Conservation (phyloP, 1,140 invertebrate genomes). For the Thaumetopoea pityocampa region DNA sequence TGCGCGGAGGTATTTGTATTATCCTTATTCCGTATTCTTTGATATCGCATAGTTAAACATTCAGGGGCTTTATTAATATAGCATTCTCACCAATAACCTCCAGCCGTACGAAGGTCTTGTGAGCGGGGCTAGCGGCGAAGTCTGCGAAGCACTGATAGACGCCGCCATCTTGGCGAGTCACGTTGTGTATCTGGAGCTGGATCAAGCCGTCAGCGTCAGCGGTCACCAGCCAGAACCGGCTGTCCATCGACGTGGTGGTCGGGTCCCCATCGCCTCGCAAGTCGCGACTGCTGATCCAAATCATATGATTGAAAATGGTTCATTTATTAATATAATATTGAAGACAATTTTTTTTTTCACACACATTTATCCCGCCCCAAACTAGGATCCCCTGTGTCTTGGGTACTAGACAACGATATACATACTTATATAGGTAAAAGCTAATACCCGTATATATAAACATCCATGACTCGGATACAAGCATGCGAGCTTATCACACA, state of each 20-base stretch:
- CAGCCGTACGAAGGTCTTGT: constrained; percentile 47
- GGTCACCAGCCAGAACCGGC: constrained; percentile 42
- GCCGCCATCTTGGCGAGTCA: constrained; percentile 45
- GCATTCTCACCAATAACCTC: constrained; percentile 48
- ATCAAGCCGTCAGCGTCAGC: constrained; percentile 32
- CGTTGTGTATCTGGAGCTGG: constrained; percentile 40
- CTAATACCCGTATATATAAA: too few species aligned
- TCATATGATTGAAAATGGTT: constrained; percentile 1
- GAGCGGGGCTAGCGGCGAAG: constrained; percentile 44
- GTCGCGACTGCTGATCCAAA: constrained; percentile 57
- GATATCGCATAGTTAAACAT: too few species aligned
- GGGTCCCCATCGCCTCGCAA: constrained; percentile 34
- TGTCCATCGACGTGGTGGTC: constrained; percentile 26
- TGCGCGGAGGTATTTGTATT: too few species aligned
- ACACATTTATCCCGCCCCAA: too few species aligned
- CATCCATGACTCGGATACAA: too few species aligned
- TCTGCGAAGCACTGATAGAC: constrained; percentile 53
- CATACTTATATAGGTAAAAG: too few species aligned
- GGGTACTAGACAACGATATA: too few species aligned
- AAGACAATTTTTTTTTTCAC: too few species aligned
- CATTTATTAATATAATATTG: neutral
- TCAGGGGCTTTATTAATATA: too few species aligned
- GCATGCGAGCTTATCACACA: too few species aligned
- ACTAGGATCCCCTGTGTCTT: too few species aligned
- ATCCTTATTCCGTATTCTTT: too few species aligned